These are phyloP conservation scores for Labroides dimidiatus DNA, from an alignment of 2,797 vertebrate genomes.

Conservation along the genomic window DNA sequence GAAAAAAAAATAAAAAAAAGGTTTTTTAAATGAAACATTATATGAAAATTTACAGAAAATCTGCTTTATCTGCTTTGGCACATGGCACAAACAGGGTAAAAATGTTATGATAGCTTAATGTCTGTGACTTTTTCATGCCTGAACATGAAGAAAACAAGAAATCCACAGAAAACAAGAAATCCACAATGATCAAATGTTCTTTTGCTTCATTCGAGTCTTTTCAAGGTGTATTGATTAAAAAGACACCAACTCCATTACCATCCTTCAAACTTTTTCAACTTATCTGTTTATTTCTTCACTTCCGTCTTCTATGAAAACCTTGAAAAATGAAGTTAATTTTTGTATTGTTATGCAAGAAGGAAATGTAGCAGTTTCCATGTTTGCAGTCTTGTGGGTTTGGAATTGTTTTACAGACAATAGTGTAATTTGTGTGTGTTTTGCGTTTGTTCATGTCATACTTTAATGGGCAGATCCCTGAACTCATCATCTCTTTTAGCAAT, in stretches of 20 bases:
- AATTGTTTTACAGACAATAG: constrained; percentile 53
- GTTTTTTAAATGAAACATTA: neutral
- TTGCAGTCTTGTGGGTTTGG: constrained; percentile 62
- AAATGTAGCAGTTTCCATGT: constrained; percentile 46
- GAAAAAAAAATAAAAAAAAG: neutral
- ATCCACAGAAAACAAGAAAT: too few species aligned
- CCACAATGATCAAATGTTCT: constrained; percentile 6
- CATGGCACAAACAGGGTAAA: neutral
- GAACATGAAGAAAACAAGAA: constrained; percentile 4
- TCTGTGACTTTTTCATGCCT: constrained; percentile 2
- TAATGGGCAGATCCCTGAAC: constrained; percentile 35
- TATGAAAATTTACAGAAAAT: too few species aligned
- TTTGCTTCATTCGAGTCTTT: constrained; percentile 6
- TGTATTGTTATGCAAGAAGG: constrained; percentile 58
- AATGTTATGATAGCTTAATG: neutral
- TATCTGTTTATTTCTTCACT: neutral
- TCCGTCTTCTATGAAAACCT: constrained; percentile 9
- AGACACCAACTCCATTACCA: neutral
- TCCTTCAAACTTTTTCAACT: neutral
- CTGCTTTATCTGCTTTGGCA: neutral
- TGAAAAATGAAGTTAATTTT: constrained; percentile 45
- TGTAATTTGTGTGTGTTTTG: constrained; percentile 31
- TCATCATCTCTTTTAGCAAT: constrained; percentile 27
- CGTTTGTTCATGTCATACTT: constrained; percentile 37
- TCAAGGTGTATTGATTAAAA: neutral